Percentiles rank a stretch among this genome's conserved stretches.
These are phyloP conservation scores for Poeciliopsis gracilis DNA, from an alignment of 2,797 vertebrate species.

Conservation along the genomic window DNA sequence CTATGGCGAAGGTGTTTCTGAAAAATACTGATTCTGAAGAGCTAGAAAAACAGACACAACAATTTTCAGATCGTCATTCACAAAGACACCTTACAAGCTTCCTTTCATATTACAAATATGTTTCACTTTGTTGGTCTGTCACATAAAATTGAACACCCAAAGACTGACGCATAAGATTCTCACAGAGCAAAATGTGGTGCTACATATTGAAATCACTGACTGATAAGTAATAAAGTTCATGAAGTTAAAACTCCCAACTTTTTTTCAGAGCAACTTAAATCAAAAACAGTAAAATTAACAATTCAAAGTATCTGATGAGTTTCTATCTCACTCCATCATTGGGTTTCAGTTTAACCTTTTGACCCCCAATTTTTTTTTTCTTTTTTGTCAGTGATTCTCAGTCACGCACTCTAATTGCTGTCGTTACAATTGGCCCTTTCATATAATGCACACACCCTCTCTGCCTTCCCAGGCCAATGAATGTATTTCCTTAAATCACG, in stretches of 20 bases:
- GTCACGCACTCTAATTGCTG: slow-evolving; percentile 54
- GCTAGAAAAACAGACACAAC: neutral
- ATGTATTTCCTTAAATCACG: slow-evolving; percentile 26
- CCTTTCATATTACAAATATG: neutral
- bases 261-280: neutral
- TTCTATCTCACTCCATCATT: slow-evolving; percentile 34
- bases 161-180: neutral
- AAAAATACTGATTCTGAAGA: neutral
- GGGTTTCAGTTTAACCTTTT: slow-evolving; percentile 43
- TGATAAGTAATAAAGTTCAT: neutral
- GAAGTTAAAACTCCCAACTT: neutral
- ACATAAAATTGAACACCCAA: neutral
- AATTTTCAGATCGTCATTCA: neutral
- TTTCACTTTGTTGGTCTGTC: neutral
- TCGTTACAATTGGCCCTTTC: slow-evolving; percentile 61
- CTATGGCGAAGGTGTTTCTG: neutral
- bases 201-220: neutral
- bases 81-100: neutral
- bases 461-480: slow-evolving; percentile 32
- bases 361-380: slow-evolving; percentile 29
- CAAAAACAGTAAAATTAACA: neutral
- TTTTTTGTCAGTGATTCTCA: slow-evolving; percentile 45
- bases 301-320: slow-evolving; percentile 56
- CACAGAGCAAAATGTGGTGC: neutral
- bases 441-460: slow-evolving; percentile 8